Conservation (phyloP, 2,888 invertebrate species). For the Cheilosia urbana region DNA sequence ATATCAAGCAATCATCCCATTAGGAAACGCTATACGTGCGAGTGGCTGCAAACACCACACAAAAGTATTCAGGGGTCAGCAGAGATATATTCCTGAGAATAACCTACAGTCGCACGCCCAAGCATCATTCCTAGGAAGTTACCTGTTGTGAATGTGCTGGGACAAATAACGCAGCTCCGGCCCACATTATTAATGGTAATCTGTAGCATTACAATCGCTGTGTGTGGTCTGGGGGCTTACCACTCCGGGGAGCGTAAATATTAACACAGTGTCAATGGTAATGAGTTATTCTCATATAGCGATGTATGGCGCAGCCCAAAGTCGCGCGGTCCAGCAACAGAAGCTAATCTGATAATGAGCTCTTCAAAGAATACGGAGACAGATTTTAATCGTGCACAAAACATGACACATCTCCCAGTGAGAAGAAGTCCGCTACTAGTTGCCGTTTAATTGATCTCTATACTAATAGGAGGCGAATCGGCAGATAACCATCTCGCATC, state of each 20-base stretch:
- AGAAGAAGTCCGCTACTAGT: conserved; percentile 60
- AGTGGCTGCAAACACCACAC: conserved; percentile 46
- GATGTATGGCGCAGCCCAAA: conserved; percentile 43
- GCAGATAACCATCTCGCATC: conserved; percentile 59
- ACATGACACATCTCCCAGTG: conserved; percentile 73
- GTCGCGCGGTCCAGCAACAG: conserved; percentile 75
- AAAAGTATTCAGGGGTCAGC: conserved; percentile 59
- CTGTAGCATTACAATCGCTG: conserved; percentile 72
- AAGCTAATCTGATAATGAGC: conserved; percentile 83
- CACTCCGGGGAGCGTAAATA: conserved; percentile 66
- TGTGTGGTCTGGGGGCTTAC: conserved; percentile 70
- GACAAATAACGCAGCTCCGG: conserved; percentile 73
- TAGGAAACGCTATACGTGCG: conserved; percentile 43
- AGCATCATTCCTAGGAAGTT: conserved; percentile 72
- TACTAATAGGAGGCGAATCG: conserved; percentile 69
- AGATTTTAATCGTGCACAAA: conserved; percentile 68
- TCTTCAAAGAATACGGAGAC: conserved; percentile 74
- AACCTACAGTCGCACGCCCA: conserved; percentile 49
- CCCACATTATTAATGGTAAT: conserved; percentile 76
- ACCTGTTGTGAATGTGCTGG: conserved; percentile 69
- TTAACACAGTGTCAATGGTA: conserved; percentile 74
- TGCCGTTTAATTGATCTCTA: conserved; percentile 72
- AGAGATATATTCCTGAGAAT: conserved; percentile 59
- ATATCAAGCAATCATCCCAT: conserved; percentile 74
- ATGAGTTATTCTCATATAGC: conserved; percentile 65